Base-by-base conservation (phyloP, 2,888 invertebrate species). In the Xanthia togata region DNA sequence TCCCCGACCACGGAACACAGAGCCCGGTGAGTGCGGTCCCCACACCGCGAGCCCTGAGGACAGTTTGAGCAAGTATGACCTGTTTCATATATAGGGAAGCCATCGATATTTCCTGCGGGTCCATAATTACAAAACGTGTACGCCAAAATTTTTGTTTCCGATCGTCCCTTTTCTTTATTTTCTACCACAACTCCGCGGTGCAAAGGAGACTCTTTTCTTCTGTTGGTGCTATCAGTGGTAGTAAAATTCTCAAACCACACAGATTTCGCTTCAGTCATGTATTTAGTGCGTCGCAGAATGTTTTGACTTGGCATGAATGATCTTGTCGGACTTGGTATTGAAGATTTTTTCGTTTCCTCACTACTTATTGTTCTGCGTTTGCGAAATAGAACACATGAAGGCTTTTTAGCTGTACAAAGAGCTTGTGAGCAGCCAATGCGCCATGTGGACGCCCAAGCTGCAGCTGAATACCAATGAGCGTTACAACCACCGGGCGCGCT, bases 111-210 rank as follows among this genome's bases (percentile, higher is more conserved):
- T 3, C 96, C 96, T 4, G 96, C 96, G 12, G 96, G 96, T 0
- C 96, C 96, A 80, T 96, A 96, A 83, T 96, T 96, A 84, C 96
- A 96, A 88, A 96, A 93, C 4, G 96, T 96, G 79, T 93, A 96
- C 1, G 95, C 95, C 70, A 96, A 90, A 74, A 96, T 93, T 74
- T 92, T 94, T 0, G 93, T 87, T n/a, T 94, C 93, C 67, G 88
- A 89, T 5, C 90, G 87, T 70, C 85, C 89, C 44, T 86, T 90
- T 23, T 86, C 82, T 20, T 82, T 86, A 6, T 76, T 82, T 12
- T 79, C 86, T n/a, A 1, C 86, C 4, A 89, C 57, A 59, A 90
- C 75, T 0, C 96, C 96, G 3, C 96, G 92, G 78, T 95, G 92
- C 64, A 96, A 87, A 12, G 95, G 93, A 0, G 95, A 95, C 50